phyloP scores from a whole-genome alignment of 2,113 vertebrate species.

The Chamaea fasciata region DNA sequence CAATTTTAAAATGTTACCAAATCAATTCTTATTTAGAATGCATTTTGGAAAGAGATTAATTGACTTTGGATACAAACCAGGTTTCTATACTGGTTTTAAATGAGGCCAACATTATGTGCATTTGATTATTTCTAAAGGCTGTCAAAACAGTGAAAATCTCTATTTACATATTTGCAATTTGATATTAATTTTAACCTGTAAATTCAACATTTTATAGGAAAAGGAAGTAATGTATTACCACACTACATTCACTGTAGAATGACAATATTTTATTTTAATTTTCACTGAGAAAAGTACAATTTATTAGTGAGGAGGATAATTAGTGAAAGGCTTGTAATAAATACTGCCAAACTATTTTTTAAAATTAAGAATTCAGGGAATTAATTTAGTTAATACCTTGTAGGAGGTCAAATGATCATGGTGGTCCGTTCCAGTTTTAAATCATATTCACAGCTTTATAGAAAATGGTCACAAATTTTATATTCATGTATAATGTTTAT shows the following conservation, averaged over 20 bases:
- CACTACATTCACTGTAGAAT: background rate
- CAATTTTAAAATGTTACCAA: conserved; percentile 61
- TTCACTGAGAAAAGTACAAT: background rate
- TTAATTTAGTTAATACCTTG: background rate
- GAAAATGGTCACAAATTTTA: background rate
- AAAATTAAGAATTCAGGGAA: background rate
- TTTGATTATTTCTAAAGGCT: background rate
- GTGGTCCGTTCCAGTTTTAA: background rate
- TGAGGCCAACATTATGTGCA: background rate
- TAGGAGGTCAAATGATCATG: background rate
- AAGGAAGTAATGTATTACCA: background rate
- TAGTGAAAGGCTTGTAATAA: background rate
- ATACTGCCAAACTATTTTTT: background rate
- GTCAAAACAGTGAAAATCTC: background rate
- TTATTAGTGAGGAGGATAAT: background rate
- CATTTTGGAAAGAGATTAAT: conserved; percentile 42
- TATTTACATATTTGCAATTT: background rate
- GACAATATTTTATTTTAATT: background rate
- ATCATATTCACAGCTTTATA: background rate
- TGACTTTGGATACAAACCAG: conserved; percentile 28
- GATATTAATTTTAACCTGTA: background rate
- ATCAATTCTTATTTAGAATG: conserved; percentile 62
- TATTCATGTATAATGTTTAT: background rate
- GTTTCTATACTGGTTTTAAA: background rate
- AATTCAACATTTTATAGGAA: background rate